These are phyloP conservation scores for Acridotheres tristis DNA, from an alignment of 2,797 vertebrate genomes.

Conservation along the genomic window DNA sequence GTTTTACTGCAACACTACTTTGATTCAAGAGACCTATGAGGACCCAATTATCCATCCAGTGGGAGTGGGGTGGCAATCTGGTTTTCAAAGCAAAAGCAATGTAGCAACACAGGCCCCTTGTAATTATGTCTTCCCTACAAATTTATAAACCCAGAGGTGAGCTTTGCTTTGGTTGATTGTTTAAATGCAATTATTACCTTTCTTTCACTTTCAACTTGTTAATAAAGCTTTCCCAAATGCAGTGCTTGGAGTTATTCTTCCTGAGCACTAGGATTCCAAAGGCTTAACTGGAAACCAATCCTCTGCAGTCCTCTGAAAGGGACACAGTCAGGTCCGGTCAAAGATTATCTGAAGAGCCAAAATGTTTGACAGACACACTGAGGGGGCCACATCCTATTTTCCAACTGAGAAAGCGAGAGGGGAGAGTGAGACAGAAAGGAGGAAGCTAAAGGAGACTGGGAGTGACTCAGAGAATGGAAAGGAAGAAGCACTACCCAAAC, in stretches of 20 bases:
- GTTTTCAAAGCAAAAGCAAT: slow-evolving; percentile 79
- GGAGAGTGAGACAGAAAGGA: background rate
- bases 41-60: slow-evolving; percentile 78
- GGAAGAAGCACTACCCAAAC: background rate
- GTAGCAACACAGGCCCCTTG: slow-evolving; percentile 63
- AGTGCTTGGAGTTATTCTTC: slow-evolving; percentile 39
- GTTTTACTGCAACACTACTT: slow-evolving; percentile 76
- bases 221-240: slow-evolving; percentile 68
- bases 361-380: slow-evolving; percentile 28
- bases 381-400: slow-evolving; percentile 23
- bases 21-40: slow-evolving; percentile 75
- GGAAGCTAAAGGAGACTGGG: background rate
- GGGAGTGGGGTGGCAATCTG: slow-evolving; percentile 64
- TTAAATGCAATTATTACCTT: slow-evolving; percentile 81
- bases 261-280: slow-evolving; percentile 4
- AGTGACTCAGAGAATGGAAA: background rate
- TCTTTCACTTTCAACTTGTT: slow-evolving; percentile 73
- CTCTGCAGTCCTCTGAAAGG: slow-evolving; percentile 27
- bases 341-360: slow-evolving; percentile 47
- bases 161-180: slow-evolving; percentile 75
- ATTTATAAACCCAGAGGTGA: slow-evolving; percentile 78
- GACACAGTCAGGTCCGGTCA: background rate
- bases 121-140: slow-evolving; percentile 74
- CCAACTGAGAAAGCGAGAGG: background rate
- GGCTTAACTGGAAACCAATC: slow-evolving; percentile 42